Conservation (phyloP, 2,888 invertebrate species). For the Clanis bilineata region DNA sequence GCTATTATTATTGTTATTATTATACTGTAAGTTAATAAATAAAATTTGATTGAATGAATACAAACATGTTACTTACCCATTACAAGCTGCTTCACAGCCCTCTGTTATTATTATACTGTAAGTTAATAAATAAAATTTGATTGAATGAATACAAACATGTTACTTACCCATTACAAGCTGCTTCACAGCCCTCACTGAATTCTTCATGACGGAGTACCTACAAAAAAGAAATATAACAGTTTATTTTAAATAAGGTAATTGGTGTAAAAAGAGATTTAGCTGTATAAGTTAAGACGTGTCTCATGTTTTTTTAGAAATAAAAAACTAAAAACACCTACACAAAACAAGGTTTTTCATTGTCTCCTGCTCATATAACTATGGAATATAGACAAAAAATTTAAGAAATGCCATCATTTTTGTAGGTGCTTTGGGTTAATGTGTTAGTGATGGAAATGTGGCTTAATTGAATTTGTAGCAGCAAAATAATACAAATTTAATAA, state of each 20-base stretch:
- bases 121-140: background rate
- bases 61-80: constrained; percentile 86
- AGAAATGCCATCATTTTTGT: too few species aligned
- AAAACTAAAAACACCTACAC: too few species aligned
- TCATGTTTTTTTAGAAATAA: too few species aligned
- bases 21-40: background rate
- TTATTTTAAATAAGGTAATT: background rate
- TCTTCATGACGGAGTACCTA: constrained; percentile 98
- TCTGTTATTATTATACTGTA: constrained; percentile 66
- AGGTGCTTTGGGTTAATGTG: too few species aligned
- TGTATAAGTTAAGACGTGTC: too few species aligned
- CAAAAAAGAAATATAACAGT: background rate
- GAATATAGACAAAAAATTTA: too few species aligned
- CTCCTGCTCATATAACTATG: too few species aligned
- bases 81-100: constrained; percentile 98
- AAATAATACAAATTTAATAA: too few species aligned
- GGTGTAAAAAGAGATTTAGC: too few species aligned
- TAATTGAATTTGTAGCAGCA: too few species aligned
- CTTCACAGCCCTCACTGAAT: constrained; percentile 97
- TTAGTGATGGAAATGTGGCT: too few species aligned
- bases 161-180: constrained; percentile 96
- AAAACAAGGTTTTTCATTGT: too few species aligned
- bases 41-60: background rate
- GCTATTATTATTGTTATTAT: background rate
- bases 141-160: background rate